Evolutionary conservation across 1,140 invertebrate species (phyloP).

Genomic region (Subanguina moxae): DNA sequence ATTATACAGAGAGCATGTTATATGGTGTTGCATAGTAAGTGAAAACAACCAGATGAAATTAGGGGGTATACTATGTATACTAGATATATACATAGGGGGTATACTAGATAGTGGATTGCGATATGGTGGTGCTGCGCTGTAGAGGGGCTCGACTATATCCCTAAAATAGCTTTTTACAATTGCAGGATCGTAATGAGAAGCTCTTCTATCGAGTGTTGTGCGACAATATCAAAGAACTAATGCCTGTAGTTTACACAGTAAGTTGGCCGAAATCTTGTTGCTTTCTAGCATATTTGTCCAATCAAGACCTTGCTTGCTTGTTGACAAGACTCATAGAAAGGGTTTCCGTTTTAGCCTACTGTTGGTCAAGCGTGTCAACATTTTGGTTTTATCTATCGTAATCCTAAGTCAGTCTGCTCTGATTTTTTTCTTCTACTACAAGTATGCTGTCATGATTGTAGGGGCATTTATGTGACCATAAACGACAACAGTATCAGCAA

Average conservation of each 20-base stretch:
- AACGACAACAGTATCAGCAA: slow-evolving; percentile 81
- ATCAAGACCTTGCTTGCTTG: no score
- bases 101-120: no score
- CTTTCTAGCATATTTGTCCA: no score
- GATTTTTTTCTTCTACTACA: not conserved
- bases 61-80: no score
- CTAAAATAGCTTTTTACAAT: not conserved
- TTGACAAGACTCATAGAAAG: no score
- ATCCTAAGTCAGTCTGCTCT: slow-evolving; percentile 69
- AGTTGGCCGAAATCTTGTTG: no score
- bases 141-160: no score
- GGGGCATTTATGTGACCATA: slow-evolving; percentile 88
- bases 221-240: slow-evolving; percentile 78
- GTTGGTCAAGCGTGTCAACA: slow-evolving; percentile 94
- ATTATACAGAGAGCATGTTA: no score
- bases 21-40: no score
- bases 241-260: slow-evolving; percentile 79
- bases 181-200: slow-evolving; percentile 87
- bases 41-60: no score
- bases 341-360: slow-evolving; percentile 67
- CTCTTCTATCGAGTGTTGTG: slow-evolving; percentile 87
- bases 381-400: slow-evolving; percentile 86
- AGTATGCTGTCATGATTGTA: slow-evolving; percentile 5
- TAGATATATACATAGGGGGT: no score
- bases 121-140: no score